Base-by-base conservation (phyloP, 2,797 vertebrate genomes). In the Catamblyrhynchus diadema region DNA sequence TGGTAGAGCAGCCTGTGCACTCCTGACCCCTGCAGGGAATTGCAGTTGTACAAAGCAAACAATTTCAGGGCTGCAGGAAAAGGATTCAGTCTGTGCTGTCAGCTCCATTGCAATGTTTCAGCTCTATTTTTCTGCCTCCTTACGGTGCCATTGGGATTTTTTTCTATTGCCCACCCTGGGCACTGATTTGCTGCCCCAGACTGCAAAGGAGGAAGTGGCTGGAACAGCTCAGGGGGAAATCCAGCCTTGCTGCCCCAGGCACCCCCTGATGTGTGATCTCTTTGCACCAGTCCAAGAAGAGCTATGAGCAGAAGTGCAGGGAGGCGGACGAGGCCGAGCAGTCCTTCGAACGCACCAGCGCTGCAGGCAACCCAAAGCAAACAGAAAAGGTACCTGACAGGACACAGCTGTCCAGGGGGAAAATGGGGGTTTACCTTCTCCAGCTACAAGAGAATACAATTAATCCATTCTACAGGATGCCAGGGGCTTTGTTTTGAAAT, bases 241-340 rank as follows among this genome's bases (percentile, higher is more conserved):
- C 10, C 64, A 90, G 54, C 21, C 54, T 24, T 20, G 13, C 6
- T 90, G 48, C 39, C 74, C 64, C 69, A 50, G 50, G 12, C 78
- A 57, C 28, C 18, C 2, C 35, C 48, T 77, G n/a, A 60, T 3
- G 1, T 62, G 16, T 67, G n/a, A 4, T n/a, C 35, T 59, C 28
- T 25, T 89, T 67, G n/a, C 25, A 10, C 24, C 89, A 99, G 99
- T 98, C 98, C 32, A 99, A 99, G 98, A 98, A 97, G 95, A 96
- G 80, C 0, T 99, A 99, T 1, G 99, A 99, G 65, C 99, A 99
- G 98, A 99, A 98, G 92, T 99, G 99, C 97, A 98, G 59, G 88
- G 99, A 99, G 4, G 98, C 99, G 0, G 99, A 99, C 1, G 99
- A 99, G 12, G 98, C 99, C 0, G 98, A 99, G 88, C 98, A 98